These are phyloP conservation scores for Cossypha heuglini DNA, from an alignment of 2,797 vertebrate genomes.

Conservation along the genomic window DNA sequence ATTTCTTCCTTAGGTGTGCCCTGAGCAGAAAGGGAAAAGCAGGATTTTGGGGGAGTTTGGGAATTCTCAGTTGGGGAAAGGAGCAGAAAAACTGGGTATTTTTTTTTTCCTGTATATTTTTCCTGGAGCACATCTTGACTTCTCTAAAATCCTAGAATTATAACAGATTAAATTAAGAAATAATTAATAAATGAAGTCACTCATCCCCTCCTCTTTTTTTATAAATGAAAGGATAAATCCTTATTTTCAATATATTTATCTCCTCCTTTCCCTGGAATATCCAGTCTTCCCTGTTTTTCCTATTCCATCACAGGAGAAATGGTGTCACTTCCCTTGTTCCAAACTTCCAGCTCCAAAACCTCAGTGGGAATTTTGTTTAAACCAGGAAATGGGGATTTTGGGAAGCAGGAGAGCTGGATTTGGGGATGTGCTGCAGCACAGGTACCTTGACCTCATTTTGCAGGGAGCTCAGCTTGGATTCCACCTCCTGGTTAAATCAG, in stretches of 20 bases:
- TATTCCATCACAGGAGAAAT: background rate
- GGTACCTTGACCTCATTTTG: background rate
- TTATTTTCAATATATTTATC: fast-evolving
- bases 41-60: background rate
- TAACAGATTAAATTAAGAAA: background rate
- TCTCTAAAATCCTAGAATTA: fast-evolving
- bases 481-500: background rate
- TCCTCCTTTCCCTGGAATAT: background rate
- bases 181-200: background rate
- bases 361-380: fast-evolving
- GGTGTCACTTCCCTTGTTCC: background rate
- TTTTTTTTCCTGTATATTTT: background rate
- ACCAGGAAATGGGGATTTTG: background rate
- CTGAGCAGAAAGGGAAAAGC: background rate
- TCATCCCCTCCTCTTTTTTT: background rate
- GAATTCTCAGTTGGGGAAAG: background rate
- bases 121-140: background rate
- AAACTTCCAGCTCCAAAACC: background rate
- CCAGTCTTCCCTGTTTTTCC: fast-evolving
- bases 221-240: background rate
- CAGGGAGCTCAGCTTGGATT: background rate
- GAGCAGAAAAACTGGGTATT: background rate
- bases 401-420: background rate
- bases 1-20: background rate
- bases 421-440: background rate